Conservation (phyloP, 2,888 invertebrate genomes). For the Bellardia pandia region DNA sequence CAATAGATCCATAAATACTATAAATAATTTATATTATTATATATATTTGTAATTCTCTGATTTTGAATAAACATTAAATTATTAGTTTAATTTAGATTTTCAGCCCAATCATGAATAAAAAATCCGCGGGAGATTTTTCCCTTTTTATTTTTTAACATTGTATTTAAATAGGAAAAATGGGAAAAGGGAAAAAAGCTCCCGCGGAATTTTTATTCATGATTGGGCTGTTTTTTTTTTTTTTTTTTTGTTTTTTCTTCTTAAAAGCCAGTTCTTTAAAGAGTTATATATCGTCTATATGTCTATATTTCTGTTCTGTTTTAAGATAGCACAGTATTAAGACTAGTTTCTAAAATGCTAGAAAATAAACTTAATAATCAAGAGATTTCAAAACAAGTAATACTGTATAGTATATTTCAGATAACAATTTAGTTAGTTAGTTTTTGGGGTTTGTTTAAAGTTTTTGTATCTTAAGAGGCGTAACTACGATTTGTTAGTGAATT, state of each 20-base stretch:
- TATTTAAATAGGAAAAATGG: too few relatives aligned
- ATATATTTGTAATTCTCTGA: constrained; percentile 31
- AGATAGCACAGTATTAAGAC: constrained; percentile 28
- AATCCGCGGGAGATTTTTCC: too few relatives aligned
- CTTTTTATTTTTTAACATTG: too few relatives aligned
- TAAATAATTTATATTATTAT: constrained; percentile 15
- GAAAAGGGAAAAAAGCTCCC: too few relatives aligned
- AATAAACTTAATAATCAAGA: constrained; percentile 1
- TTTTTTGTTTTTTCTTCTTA: not conserved
- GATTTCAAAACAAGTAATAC: constrained; percentile 23
- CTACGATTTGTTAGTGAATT: constrained; percentile 42
- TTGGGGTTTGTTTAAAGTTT: not conserved
- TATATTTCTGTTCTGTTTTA: not conserved
- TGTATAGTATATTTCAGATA: constrained; percentile 7
- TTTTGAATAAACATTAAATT: constrained; percentile 48
- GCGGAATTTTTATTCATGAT: too few relatives aligned
- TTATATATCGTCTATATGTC: not conserved
- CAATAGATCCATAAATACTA: constrained; percentile 64
- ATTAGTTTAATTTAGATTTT: constrained; percentile 42
- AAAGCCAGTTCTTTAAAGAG: constrained; percentile 56
- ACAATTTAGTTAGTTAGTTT: not conserved
- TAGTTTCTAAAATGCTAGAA: not conserved
- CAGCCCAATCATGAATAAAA: too few relatives aligned
- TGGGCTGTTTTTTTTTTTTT: too few relatives aligned
- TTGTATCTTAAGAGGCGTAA: constrained; percentile 41